Conservation (phyloP, 2,888 invertebrate species). For the Ecliptopera silaceata region DNA sequence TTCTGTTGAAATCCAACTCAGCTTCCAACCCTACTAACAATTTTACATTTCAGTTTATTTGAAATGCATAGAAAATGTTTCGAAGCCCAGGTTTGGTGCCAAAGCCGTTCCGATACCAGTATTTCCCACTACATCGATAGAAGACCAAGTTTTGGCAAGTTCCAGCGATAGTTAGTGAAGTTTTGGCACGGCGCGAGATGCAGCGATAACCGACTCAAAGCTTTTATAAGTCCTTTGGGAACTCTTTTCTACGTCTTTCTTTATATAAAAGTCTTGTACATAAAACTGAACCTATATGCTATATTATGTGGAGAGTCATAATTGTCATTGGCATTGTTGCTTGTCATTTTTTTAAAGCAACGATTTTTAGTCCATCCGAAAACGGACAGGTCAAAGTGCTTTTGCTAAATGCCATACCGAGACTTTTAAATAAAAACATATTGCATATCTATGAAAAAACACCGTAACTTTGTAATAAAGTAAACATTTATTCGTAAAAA, state of each 20-base stretch:
- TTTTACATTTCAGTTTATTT: constrained; percentile 33
- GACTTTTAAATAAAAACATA: no score
- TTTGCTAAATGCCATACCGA: no score
- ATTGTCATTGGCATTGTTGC: no score
- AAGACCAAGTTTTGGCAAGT: constrained; percentile 43
- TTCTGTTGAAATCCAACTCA: constrained; percentile 4
- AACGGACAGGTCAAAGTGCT: no score
- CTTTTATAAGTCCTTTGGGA: constrained; percentile 36
- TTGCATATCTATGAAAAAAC: no score
- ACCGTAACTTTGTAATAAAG: no score
- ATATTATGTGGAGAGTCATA: no score
- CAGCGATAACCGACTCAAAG: constrained; percentile 41
- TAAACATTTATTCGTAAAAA: no score
- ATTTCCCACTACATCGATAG: constrained; percentile 45
- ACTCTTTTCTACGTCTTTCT: constrained; percentile 19
- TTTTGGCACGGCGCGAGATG: constrained; percentile 38
- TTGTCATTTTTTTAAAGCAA: no score
- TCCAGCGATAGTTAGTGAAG: constrained; percentile 40
- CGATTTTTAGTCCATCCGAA: no score
- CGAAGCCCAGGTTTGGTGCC: constrained; percentile 38
- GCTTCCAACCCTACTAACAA: constrained; percentile 1
- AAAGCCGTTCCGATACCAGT: constrained; percentile 39
- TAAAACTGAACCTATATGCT: no score
- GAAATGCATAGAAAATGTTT: constrained; percentile 41
- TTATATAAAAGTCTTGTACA: neutral